phyloP scores from a whole-genome alignment of 1,140 invertebrate species.

The Saccostrea echinata region DNA sequence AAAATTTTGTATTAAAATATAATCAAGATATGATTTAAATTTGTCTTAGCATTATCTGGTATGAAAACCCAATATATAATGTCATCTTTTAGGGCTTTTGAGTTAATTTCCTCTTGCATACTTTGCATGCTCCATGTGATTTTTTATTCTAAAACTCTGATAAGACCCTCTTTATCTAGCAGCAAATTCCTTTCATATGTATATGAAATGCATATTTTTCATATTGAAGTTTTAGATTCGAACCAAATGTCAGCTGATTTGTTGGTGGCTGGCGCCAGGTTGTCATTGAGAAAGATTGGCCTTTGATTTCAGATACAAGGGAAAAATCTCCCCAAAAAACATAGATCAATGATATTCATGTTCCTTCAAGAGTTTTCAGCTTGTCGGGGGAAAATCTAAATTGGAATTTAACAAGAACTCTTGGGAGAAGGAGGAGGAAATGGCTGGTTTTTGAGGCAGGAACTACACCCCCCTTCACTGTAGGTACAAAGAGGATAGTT shows the following conservation, averaged over 20 bases:
- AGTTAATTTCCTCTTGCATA: not conserved
- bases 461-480: not conserved
- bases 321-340: conserved; percentile 14
- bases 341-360: conserved; percentile 10
- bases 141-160: not conserved
- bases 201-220: not conserved
- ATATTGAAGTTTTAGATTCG: not conserved
- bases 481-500: not conserved
- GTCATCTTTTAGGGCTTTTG: not conserved
- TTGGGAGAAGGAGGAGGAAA: conserved; percentile 33
- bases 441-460: not conserved
- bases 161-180: not conserved
- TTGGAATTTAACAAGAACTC: conserved; percentile 37
- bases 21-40: not conserved
- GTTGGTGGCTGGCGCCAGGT: conserved; percentile 26
- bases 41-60: not conserved
- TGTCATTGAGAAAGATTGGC: conserved; percentile 19
- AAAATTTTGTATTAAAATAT: not conserved
- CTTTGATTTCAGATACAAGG: conserved; percentile 14
- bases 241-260: conserved; percentile 2
- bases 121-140: not conserved
- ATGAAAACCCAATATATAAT: not conserved
- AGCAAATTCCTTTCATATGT: conserved; percentile 18
- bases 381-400: conserved; percentile 26
- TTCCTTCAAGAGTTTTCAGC: conserved; percentile 24